These are phyloP conservation scores for Zaprionus obscuricornis DNA, from an alignment of 2,888 invertebrate species.

Conservation along the genomic window DNA sequence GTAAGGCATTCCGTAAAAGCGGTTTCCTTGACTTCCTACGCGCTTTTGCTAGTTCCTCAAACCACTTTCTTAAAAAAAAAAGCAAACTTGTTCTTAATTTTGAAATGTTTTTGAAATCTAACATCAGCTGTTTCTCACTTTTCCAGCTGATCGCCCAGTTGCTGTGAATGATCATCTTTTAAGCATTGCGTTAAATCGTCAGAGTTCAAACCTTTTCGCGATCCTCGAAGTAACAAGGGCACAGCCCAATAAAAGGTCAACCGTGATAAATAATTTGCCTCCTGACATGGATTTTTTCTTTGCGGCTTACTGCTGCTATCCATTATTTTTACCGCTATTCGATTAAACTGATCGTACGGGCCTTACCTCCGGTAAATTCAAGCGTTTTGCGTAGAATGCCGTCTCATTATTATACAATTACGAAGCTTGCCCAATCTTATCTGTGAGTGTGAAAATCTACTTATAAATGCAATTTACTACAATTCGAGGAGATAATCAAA, in stretches of 20 bases:
- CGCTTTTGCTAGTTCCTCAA: constrained; percentile 86
- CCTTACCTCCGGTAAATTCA: constrained; percentile 11
- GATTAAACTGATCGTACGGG: too few relatives aligned
- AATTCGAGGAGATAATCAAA: constrained; percentile 10
- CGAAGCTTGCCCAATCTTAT: constrained; percentile 38
- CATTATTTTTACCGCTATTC: too few relatives aligned
- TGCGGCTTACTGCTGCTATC: constrained; percentile 82
- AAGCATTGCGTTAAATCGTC: constrained; percentile 88
- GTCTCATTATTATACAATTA: constrained; percentile 8
- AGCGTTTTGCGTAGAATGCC: constrained; percentile 2
- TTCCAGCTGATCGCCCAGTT: constrained; percentile 81
- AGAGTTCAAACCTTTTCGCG: constrained; percentile 84
- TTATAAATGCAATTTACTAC: constrained; percentile 30
- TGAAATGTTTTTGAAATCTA: background rate
- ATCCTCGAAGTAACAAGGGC: constrained; percentile 80
- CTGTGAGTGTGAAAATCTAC: constrained; percentile 14
- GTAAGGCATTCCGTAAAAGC: constrained; percentile 87
- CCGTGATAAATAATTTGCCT: constrained; percentile 80
- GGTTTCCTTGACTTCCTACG: constrained; percentile 86
- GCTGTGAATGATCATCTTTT: constrained; percentile 84
- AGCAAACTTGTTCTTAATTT: background rate
- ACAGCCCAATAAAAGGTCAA: constrained; percentile 81
- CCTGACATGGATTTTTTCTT: constrained; percentile 79
- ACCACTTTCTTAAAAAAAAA: constrained; percentile 86
- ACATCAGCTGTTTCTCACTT: constrained; percentile 69